Base-by-base conservation (phyloP, 1,140 invertebrate genomes). In the Diabrotica virgifera region DNA sequence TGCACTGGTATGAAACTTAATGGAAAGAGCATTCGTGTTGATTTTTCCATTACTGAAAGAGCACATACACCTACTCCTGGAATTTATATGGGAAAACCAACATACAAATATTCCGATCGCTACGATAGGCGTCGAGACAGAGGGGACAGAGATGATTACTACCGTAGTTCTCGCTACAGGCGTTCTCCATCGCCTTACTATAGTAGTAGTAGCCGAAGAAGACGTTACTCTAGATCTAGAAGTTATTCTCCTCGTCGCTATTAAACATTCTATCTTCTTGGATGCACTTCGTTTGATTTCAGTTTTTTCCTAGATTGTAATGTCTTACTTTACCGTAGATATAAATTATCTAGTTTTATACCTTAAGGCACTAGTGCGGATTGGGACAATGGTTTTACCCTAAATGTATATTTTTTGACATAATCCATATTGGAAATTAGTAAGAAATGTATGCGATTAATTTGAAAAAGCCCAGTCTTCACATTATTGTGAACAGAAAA, bases 41-140 rank as follows among this genome's bases (percentile, higher is more conserved):
- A 98, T 80, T 99, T 88, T 82, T 98, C 96, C 0, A 97, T 99
- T 55, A 99, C 97, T n/a, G 89, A 97, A 79, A 84, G 96, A 64
- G 93, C 96, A 14, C 97, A 99, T 78, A 97, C 96, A 4, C 97
- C 97, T 7, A 99, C 97, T 11, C 97, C 97, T 40, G 97, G 97
- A 57, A 92, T 98, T 69, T 99, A 99, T 74, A 95, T 98, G 89
- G 97, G 97, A 52, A 94, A 94, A 81, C 92, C 94, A 0, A 95
- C 94, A 7, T 79, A 79, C 35, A 68, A 68, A 68, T 68, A 61
- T 40, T 64, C 36, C 53, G 69, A 70, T 54, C 62, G 69, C 24
- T 68, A 65, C 35, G 73, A 80, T 38, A 69, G 64, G 73, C 7
- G 82, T 63, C 68, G 82, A 13, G 64, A 72, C 7, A 65, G 74